Evolutionary conservation across 2,888 invertebrate genomes (phyloP).

Genomic region (Dynastes hyllus): DNA sequence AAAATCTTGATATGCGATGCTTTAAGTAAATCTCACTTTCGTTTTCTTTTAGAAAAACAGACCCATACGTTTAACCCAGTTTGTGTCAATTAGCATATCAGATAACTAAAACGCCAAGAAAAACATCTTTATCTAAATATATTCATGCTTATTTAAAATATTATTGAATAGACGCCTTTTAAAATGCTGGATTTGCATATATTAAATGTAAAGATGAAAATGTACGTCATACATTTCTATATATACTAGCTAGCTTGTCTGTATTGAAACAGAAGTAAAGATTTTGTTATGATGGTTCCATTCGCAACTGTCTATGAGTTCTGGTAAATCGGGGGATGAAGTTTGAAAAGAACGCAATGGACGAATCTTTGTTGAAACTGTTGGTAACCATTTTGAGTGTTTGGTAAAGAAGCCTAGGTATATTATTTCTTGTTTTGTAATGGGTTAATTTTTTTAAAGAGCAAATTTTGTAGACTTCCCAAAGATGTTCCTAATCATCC

Average conservation of each 20-base stretch:
- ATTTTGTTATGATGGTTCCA: neutral
- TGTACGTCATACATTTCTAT: conserved; percentile 12
- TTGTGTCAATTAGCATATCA: neutral
- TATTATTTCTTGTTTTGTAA: neutral
- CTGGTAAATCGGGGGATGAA: neutral
- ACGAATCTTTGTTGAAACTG: neutral
- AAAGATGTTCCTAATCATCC: conserved; percentile 10
- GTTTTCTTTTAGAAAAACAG: conserved; percentile 18
- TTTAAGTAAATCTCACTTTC: neutral
- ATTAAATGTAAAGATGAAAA: neutral
- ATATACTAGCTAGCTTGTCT: neutral
- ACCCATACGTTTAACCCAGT: conserved; percentile 1
- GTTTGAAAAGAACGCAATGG: neutral
- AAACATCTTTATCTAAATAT: conserved; percentile 9
- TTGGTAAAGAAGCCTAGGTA: neutral
- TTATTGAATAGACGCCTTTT: neutral
- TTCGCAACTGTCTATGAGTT: neutral
- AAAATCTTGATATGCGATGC: no score
- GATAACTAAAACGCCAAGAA: neutral
- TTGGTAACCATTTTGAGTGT: conserved; percentile 2
- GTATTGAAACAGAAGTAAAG: neutral
- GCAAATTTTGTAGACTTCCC: neutral
- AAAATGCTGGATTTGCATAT: neutral
- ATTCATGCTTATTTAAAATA: conserved; percentile 1
- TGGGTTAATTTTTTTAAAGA: no score